Percentiles rank a stretch among this genome's conserved stretches.
Evolutionary conservation across 2,797 vertebrate genomes (phyloP).

Genomic region (Scarus forsteni): DNA sequence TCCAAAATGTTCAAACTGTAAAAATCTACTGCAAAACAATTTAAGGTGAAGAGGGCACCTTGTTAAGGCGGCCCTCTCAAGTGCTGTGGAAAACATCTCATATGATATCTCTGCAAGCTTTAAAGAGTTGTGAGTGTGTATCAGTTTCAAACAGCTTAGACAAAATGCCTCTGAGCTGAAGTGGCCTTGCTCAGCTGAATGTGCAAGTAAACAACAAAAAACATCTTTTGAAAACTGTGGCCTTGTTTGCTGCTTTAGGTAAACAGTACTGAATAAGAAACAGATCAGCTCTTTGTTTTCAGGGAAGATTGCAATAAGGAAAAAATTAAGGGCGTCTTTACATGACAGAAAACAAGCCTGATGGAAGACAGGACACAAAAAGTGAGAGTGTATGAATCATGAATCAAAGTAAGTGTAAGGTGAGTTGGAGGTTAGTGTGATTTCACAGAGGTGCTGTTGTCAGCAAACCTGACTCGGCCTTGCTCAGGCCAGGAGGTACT

Average conservation of each 20-base stretch:
- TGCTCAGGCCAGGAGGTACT: slow-evolving; percentile 33
- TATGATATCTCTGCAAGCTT: too few species aligned
- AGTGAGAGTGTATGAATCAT: background rate
- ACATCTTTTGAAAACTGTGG: background rate
- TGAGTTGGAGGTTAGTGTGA: slow-evolving; percentile 50
- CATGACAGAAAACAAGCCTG: background rate
- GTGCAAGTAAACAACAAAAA: slow-evolving; percentile 6
- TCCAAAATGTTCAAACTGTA: too few species aligned
- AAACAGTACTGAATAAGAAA: background rate
- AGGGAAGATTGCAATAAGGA: background rate
- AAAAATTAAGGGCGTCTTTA: background rate
- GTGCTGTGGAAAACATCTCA: too few species aligned
- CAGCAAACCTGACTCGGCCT: slow-evolving; percentile 47
- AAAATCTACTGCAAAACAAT: too few species aligned
- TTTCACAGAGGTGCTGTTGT: slow-evolving; percentile 53
- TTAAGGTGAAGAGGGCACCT: too few species aligned
- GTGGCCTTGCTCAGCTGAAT: slow-evolving; percentile 13
- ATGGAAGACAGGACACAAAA: background rate
- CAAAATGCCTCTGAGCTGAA: slow-evolving; percentile 4
- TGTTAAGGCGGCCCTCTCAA: too few species aligned
- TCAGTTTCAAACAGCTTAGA: slow-evolving; percentile 1
- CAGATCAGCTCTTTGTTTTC: background rate
- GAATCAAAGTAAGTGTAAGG: background rate
- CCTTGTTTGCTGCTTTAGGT: background rate
- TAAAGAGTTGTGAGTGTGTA: background rate